Evolutionary conservation across 2,888 invertebrate genomes (phyloP).

Genomic region (Thymelicus acteon): DNA sequence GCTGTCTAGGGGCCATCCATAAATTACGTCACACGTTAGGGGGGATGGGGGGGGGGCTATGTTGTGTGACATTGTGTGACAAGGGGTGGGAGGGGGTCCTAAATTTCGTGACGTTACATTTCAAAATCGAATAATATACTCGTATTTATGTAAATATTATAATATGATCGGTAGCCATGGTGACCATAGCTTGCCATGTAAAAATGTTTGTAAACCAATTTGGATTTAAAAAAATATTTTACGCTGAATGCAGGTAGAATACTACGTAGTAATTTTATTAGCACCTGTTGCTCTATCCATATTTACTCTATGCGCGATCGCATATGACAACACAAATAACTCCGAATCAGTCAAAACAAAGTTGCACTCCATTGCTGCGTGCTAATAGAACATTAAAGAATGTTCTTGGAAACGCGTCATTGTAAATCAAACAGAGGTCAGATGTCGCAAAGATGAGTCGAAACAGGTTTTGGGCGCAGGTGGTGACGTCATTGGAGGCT

Average conservation of each 20-base stretch:
- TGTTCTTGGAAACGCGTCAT: conserved; percentile 44
- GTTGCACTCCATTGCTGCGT: conserved; percentile 24
- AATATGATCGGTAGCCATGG: too few relatives aligned
- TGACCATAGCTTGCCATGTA: too few relatives aligned
- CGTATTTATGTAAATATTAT: too few relatives aligned
- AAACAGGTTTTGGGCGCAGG: conserved; percentile 60
- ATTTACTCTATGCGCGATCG: conserved; percentile 15
- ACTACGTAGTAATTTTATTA: conserved; percentile 19
- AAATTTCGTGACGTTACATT: too few relatives aligned
- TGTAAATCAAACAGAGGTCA: conserved; percentile 64
- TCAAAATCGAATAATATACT: too few relatives aligned
- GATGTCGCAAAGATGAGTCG: conserved; percentile 68
- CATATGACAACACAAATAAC: conserved; percentile 19
- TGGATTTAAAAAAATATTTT: too few relatives aligned
- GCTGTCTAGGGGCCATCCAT: too few relatives aligned
- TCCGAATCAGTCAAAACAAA: conserved; percentile 11
- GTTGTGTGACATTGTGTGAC: too few relatives aligned
- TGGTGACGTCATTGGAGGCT: conserved; percentile 77
- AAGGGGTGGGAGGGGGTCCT: too few relatives aligned
- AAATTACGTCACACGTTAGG: too few relatives aligned
- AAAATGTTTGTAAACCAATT: too few relatives aligned
- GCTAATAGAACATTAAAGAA: conserved; percentile 14
- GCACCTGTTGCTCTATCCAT: conserved; percentile 20
- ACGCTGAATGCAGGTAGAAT: not conserved
- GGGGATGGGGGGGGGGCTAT: too few relatives aligned